Conservation (phyloP, 2,113 vertebrate species). For the Gavialis gangeticus region DNA sequence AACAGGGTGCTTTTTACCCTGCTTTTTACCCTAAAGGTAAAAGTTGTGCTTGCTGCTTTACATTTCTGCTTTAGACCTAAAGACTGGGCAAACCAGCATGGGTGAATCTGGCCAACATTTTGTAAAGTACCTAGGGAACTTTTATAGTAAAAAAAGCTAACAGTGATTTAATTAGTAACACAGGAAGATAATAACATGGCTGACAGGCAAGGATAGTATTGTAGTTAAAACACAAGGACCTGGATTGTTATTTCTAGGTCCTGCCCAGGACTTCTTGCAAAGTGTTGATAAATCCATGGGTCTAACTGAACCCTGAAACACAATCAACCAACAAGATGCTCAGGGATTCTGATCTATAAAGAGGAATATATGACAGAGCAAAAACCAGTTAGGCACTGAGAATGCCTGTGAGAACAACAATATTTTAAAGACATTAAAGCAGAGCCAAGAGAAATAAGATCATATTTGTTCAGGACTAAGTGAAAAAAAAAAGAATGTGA, state of each 20-base stretch:
- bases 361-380: neutral
- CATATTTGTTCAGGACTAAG: neutral
- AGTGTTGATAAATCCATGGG: neutral
- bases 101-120: neutral
- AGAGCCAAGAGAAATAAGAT: conserved; percentile 57
- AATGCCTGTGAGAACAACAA: conserved; percentile 31
- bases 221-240: neutral
- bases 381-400: conserved; percentile 21
- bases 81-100: neutral
- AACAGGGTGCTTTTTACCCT: too few species aligned
- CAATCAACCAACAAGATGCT: neutral
- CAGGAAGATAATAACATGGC: neutral
- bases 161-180: neutral
- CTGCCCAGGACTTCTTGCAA: neutral
- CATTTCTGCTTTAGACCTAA: neutral
- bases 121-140: neutral
- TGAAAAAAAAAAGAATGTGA: conserved; percentile 23
- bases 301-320: neutral
- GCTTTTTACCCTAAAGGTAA: neutral
- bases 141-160: neutral
- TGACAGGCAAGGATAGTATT: neutral
- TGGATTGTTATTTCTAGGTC: neutral
- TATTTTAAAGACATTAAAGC: conserved; percentile 40
- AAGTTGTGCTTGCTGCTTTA: neutral
- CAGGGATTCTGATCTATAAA: neutral